These are phyloP conservation scores for Actinernus sp. DNA, from an alignment of 92 coral and sea anemone species.

Conservation along the genomic window DNA sequence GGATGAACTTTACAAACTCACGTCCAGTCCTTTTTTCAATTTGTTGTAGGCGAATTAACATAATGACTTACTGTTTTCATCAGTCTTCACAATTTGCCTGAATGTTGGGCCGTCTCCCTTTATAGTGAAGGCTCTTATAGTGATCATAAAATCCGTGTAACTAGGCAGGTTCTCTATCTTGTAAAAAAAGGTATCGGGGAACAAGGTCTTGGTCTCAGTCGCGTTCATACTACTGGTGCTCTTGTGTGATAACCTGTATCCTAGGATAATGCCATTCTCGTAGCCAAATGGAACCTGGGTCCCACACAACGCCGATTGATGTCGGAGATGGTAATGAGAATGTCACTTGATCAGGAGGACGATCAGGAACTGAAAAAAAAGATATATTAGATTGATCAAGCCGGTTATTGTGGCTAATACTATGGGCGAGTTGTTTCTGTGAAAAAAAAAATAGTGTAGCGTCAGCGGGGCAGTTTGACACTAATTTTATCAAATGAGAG, in stretches of 20 bases:
- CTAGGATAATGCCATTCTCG: conserved; percentile 70
- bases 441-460: too few relatives aligned
- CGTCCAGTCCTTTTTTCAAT: background rate
- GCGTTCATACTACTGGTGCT: conserved; percentile 11
- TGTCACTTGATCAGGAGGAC: conserved; percentile 4
- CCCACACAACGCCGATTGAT: conserved; percentile 12
- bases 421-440: too few relatives aligned
- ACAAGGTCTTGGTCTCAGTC: conserved; percentile 4
- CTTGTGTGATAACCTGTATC: conserved; percentile 52
- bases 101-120: conserved; percentile 66
- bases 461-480: too few relatives aligned
- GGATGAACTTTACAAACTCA: too few relatives aligned
- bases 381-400: too few relatives aligned
- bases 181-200: conserved; percentile 10
- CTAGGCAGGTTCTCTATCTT: conserved; percentile 56
- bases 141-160: conserved; percentile 35
- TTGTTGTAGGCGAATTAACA: too few relatives aligned
- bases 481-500: too few relatives aligned
- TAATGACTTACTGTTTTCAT: conserved; percentile 75
- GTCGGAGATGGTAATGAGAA: conserved; percentile 4
- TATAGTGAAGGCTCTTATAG: conserved; percentile 61
- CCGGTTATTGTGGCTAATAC: too few relatives aligned
- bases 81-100: conserved; percentile 39
- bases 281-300: conserved; percentile 59
- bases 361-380: conserved; percentile 19